Base-by-base conservation (phyloP, 2,113 vertebrate species). In the Neotoma lepida region DNA sequence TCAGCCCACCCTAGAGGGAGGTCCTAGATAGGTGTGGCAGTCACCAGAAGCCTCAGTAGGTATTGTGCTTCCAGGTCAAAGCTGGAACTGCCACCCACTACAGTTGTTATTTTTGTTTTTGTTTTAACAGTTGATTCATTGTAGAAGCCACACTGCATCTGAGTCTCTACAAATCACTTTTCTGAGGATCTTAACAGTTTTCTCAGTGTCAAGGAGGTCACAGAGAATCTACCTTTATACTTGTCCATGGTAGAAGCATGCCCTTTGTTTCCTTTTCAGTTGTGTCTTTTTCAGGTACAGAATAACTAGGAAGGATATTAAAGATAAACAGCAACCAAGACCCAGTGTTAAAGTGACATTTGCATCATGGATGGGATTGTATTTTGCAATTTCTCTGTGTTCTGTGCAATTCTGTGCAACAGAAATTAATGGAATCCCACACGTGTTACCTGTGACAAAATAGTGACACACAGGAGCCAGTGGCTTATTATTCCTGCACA, bases 391-490 rank as follows among this genome's bases (percentile, higher is more conserved):
- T 66, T 73, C 56, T 61, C 17, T 51, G 14, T 6, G 3, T 39
- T 63, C 28, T 26, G 3, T 39, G 73, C 17, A 49, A 14, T 28
- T 26, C 8, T n/a, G 26, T 33, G 2, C 5, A 41, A 33, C 6
- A 66, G 8, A 4, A 51, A 24, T 30, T n/a, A 61, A 44, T 66
- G 28, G n/a, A 17, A 44, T 26, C 17, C 26, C 9, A 8, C 7
- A 2, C 4, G 6, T 6, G 9, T 1, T 51, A 17, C 3, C n/a
- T 4, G 28, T 41, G 56, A 39, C 2, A 18, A n/a, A 9, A 17
- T 64, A 6, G 46, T 7, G 13, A 14, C 46, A 2, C 35, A 51
- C 10, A 28, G 22, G 8, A 41, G 24, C 2, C 26, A 39, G 9
- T n/a, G 49, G 20, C n/a, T 81, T 58, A 39, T 93, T 44, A 54